A percentile compares a stretch with the other conserved stretches of the same genome.
Conservation (phyloP, 2,888 invertebrate species). For the Marronus borbonicus region DNA sequence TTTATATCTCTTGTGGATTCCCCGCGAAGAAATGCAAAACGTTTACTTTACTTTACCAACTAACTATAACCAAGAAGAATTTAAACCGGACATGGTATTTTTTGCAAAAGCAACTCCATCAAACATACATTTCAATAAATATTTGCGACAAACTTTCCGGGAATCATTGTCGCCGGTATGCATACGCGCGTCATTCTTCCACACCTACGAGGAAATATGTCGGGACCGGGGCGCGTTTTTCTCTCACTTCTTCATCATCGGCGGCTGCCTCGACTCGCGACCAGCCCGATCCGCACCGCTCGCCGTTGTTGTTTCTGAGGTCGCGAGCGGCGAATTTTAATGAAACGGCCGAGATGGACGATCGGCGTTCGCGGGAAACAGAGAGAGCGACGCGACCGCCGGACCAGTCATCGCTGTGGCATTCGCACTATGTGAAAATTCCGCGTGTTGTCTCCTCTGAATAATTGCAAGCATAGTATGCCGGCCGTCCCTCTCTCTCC, state of each 20-base stretch:
- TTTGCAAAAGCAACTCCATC: no score
- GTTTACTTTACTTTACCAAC: no score
- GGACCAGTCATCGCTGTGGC: slow-evolving; percentile 26
- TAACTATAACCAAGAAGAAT: no score
- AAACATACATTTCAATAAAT: not conserved
- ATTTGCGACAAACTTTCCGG: slow-evolving; percentile 14
- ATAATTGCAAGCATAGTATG: not conserved
- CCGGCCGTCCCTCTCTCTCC: not conserved
- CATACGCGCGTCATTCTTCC: slow-evolving; percentile 26
- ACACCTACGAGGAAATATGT: slow-evolving; percentile 44
- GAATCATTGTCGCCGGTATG: slow-evolving; percentile 22
- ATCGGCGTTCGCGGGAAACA: not conserved
- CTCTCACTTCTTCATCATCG: slow-evolving; percentile 26
- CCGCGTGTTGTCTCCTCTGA: slow-evolving; percentile 7
- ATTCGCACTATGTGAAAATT: slow-evolving; percentile 34
- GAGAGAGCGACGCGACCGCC: not conserved
- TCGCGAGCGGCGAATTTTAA: slow-evolving; percentile 37
- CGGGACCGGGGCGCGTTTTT: slow-evolving; percentile 24
- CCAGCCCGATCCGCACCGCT: not conserved
- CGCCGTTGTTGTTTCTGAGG: slow-evolving; percentile 1
- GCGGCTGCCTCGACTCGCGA: not conserved
- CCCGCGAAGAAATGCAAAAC: no score
- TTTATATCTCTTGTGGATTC: not conserved
- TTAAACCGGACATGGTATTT: no score
- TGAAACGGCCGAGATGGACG: slow-evolving; percentile 12